These are phyloP conservation scores for Xanthorhoe spadicearia DNA, from an alignment of 2,888 invertebrate genomes.

Conservation along the genomic window DNA sequence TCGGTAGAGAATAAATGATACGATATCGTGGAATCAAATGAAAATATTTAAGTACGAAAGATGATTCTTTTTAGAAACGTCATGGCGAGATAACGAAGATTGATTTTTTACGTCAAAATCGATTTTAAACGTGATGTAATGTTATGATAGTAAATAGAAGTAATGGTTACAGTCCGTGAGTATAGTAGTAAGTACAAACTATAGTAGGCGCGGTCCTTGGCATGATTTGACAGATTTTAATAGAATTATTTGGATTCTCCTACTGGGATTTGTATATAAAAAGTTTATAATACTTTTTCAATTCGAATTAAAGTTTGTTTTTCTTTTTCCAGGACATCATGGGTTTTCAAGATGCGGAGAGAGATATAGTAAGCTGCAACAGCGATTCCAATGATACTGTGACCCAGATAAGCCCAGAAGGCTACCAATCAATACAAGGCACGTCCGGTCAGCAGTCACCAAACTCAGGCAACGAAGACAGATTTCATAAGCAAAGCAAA, in stretches of 20 bases:
- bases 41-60: conserved; percentile 6
- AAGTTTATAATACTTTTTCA: no score
- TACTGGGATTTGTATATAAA: no score
- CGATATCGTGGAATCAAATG: background rate
- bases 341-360: conserved; percentile 71
- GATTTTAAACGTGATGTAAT: background rate
- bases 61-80: conserved; percentile 13
- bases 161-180: background rate
- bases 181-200: background rate
- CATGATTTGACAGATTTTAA: no score
- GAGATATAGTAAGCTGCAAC: conserved; percentile 71
- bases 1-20: background rate
- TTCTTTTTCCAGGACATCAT: conserved; percentile 72
- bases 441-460: conserved; percentile 58
- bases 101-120: conserved; percentile 2
- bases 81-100: conserved; percentile 8
- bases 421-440: conserved; percentile 45
- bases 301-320: conserved; percentile 28
- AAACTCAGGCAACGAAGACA: conserved; percentile 61
- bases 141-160: background rate
- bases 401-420: conserved; percentile 57
- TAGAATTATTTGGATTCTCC: no score
- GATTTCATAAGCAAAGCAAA: conserved; percentile 63
- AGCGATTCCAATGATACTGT: conserved; percentile 76
- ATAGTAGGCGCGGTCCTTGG: no score